phyloP scores from a whole-genome alignment of 2,888 invertebrate species.

The Scelioninae gen. 1 region DNA sequence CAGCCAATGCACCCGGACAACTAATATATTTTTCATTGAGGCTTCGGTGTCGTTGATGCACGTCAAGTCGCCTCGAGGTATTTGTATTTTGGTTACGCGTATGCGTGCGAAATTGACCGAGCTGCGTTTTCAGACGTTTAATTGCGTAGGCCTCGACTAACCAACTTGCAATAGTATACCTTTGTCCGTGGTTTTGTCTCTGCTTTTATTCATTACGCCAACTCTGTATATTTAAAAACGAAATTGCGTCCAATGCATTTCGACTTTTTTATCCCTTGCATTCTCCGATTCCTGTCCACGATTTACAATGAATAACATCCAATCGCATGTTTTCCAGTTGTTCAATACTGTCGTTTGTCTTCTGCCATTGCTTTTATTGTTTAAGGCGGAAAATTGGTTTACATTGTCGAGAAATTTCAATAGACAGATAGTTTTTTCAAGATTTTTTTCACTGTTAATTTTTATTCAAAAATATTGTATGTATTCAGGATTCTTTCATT shows the following conservation, averaged over 20 bases:
- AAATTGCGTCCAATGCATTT: no score
- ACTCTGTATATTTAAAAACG: no score
- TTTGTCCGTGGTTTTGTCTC: conserved; percentile 33
- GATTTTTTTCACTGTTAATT: no score
- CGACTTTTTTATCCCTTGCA: no score
- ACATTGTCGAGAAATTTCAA: neutral
- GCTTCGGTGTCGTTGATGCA: conserved; percentile 44
- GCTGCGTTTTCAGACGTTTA: conserved; percentile 52
- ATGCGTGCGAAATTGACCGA: conserved; percentile 49
- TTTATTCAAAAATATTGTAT: no score
- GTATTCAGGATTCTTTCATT: no score
- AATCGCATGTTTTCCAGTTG: neutral
- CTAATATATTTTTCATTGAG: conserved; percentile 71
- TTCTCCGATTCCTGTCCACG: no score
- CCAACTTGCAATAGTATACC: conserved; percentile 11
- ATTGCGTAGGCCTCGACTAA: conserved; percentile 38
- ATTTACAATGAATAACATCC: neutral
- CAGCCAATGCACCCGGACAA: conserved; percentile 47
- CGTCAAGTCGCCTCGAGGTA: conserved; percentile 41
- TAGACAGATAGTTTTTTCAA: no score
- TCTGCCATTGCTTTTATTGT: neutral
- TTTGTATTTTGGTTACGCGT: conserved; percentile 39
- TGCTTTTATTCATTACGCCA: neutral
- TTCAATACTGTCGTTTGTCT: neutral
- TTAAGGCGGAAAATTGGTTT: neutral